These are phyloP conservation scores for Meteorus sp. DNA, from an alignment of 1,140 invertebrate genomes.

Conservation along the genomic window DNA sequence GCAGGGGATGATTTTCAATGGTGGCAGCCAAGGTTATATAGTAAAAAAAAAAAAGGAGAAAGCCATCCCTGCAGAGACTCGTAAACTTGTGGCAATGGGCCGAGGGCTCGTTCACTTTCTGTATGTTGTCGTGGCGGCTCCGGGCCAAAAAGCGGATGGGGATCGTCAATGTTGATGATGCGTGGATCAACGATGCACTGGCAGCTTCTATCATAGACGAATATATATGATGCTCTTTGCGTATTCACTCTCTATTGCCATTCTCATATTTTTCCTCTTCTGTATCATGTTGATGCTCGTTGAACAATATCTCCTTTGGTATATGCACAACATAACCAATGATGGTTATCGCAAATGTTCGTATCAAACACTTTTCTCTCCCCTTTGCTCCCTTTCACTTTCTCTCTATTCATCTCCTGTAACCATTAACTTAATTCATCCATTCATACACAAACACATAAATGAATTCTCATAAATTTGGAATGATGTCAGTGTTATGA, in stretches of 20 bases:
- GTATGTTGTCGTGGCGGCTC: conserved; percentile 26
- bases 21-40: conserved; percentile 16
- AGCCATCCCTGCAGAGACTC: conserved; percentile 40
- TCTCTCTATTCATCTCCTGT: no score
- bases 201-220: conserved; percentile 36
- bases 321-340: neutral
- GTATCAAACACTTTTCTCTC: no score
- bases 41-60: conserved; percentile 34
- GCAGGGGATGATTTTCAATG: conserved; percentile 17
- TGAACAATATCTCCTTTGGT: neutral
- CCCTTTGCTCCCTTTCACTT: no score
- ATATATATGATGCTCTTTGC: neutral
- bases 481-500: no score
- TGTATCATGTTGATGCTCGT: conserved; percentile 2
- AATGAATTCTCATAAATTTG: no score
- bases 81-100: conserved; percentile 40
- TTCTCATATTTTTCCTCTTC: conserved; percentile 8
- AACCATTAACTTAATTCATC: no score
- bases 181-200: conserved; percentile 56
- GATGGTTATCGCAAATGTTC: no score
- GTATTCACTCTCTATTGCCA: conserved; percentile 17
- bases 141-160: conserved; percentile 46
- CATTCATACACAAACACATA: no score
- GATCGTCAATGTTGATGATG: conserved; percentile 58
- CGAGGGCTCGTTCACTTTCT: conserved; percentile 22